A percentile compares a stretch with the other conserved stretches of the same genome.
Evolutionary conservation across 2,888 invertebrate species (phyloP).

Genomic region (Arrhopalites spinosus): DNA sequence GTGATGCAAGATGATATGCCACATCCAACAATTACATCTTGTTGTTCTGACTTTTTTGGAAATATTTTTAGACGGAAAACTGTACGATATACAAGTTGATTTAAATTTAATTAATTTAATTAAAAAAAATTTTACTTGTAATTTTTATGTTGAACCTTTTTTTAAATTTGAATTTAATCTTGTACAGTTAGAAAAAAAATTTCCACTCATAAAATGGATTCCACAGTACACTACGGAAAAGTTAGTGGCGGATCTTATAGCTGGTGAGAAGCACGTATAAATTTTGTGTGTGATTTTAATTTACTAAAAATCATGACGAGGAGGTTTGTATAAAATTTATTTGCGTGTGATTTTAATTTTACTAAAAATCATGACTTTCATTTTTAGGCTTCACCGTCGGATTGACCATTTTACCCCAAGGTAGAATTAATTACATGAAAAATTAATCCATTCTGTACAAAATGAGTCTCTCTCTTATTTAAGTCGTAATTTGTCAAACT

Average conservation of each 20-base stretch:
- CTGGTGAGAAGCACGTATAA: slow-evolving; percentile 25
- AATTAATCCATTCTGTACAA: not conserved
- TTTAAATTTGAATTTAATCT: not conserved
- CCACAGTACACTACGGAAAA: slow-evolving; percentile 51
- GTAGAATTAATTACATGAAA: not conserved
- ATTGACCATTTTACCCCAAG: slow-evolving; percentile 54
- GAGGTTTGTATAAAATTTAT: not conserved
- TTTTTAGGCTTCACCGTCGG: slow-evolving; percentile 46
- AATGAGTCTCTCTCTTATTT: not conserved
- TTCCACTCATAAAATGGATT: slow-evolving; percentile 52
- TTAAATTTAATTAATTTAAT: not conserved
- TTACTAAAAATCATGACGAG: not conserved
- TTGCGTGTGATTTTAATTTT: not conserved
- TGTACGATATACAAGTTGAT: slow-evolving; percentile 38
- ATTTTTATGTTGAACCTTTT: not conserved
- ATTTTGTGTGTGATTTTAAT: not conserved
- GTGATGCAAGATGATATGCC: not conserved
- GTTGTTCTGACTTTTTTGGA: slow-evolving; percentile 25
- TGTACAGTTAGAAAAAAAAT: slow-evolving; percentile 47
- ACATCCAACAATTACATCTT: not conserved
- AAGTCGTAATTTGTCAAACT: not conserved
- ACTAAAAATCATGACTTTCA: not conserved
- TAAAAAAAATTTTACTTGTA: slow-evolving; percentile 7
- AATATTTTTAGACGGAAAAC: slow-evolving; percentile 48
- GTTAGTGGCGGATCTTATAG: slow-evolving; percentile 51